Percentiles rank a stretch among this genome's conserved stretches.
These are phyloP conservation scores for Pseudopipra pipra DNA, from an alignment of 2,113 vertebrate species.

Conservation along the genomic window DNA sequence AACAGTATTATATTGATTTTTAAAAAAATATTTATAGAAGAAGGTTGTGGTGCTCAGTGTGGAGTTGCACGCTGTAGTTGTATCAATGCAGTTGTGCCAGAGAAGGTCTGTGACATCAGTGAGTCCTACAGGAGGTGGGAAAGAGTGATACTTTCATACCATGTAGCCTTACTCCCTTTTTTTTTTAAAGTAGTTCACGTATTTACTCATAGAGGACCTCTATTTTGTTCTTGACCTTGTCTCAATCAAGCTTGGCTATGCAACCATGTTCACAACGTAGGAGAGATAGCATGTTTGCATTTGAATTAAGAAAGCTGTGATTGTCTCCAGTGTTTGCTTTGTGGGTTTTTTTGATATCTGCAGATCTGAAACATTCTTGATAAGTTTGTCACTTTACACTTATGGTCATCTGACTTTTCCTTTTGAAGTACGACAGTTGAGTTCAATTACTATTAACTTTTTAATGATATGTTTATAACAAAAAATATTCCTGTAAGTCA, in stretches of 20 bases:
- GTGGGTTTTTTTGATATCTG: not conserved
- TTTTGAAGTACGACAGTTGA: not conserved
- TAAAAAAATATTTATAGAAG: no score
- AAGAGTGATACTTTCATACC: not conserved
- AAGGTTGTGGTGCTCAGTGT: not conserved
- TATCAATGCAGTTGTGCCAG: not conserved
- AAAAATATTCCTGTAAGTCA: not conserved
- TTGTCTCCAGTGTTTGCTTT: not conserved
- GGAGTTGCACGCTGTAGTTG: not conserved
- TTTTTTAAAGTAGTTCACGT: not conserved
- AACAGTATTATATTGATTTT: not conserved
- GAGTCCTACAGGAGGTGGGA: not conserved
- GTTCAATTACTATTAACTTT: not conserved
- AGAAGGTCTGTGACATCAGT: not conserved
- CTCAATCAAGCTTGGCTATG: not conserved
- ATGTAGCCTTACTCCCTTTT: not conserved
- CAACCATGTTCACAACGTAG: not conserved
- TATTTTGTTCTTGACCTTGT: not conserved
- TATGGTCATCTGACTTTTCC: not conserved
- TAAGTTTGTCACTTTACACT: not conserved
- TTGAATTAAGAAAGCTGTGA: not conserved
- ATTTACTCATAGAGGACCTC: not conserved
- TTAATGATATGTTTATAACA: not conserved
- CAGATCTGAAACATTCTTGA: not conserved
- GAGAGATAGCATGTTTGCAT: not conserved